Evolutionary conservation across 1,140 invertebrate species (phyloP), one percentile per base, ranked within the genome.

Genomic region (Pissodes strobi): DNA sequence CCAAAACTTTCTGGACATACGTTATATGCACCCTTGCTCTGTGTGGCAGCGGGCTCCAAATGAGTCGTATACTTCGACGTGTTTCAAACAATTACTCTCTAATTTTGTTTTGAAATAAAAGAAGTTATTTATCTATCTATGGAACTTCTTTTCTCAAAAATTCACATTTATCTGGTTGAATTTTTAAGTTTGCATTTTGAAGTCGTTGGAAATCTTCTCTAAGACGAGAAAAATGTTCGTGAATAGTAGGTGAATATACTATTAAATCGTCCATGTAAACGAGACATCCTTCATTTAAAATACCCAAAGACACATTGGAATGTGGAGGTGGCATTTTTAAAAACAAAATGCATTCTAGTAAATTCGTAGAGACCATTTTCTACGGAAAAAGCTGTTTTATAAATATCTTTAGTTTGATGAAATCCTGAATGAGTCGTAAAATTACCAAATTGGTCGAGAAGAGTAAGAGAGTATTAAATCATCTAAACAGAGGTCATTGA

Each of bases 271-370:
- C n/a, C n/a, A n/a, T 8, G n/a, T 6, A 34, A 3, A 67, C 64
- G 12, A 59, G 52, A 37, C 61, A 65, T 37, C 37, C 43, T 19
- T 58, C 12, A 18, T 34, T 58, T 18, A 13, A 10, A 38, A 57
- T 12, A 72, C 65, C 39, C 21, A 49, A 37, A 1, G 69, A 38
- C 13, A 66, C 37, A 41, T 12, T n/a, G 17, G 30, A 34, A 34
- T 34, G 30, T 34, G 6, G n/a, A 34, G n/a, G 30, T 6, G n/a
- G n/a, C n/a, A n/a, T n/a, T 34, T n/a, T 34, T 34, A 8, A 34
- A n/a, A 34, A 6, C 30, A 34, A 34, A 34, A n/a, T 8, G 30
- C 30, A 34, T 34, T 34, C 30, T n/a, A 34, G n/a, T 34, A 34
- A 34, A 34, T n/a, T n/a, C 30, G n/a, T n/a, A n/a, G n/a, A n/a